Evolutionary conservation across 92 coral and sea anemone species (phyloP), one percentile per base, ranked within the genome.

Genomic region (Epizoanthus stellaris): DNA sequence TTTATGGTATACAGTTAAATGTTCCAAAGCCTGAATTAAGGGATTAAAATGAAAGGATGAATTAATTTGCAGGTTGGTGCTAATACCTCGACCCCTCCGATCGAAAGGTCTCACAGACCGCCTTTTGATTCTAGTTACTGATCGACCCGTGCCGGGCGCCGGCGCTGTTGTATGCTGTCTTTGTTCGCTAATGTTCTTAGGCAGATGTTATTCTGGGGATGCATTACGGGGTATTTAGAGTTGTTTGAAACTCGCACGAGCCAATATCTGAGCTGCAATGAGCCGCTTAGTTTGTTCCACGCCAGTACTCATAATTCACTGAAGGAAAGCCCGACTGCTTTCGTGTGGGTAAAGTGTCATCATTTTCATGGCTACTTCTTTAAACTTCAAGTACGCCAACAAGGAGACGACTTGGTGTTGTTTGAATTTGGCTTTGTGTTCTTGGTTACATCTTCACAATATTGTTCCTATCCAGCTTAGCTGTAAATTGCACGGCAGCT

Each of bases 171-270:
- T 23, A 11, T 42, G 60, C n/a, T n/a, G 4, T 62, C 83, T 79
- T 79, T 79, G 83, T 79, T 8, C 83, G 16, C 58, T 40, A 62
- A 40, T 63, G 25, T 62, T 79, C 49, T 79, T 79, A 42, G 23
- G 67, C 45, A 42, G 52, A n/a, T 59, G 53, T 63, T 63, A 23
- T 63, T 63, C 30, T 20, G 64, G 59, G 34, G 23, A 61, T 62
- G 72, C 72, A 6, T 40, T 79, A 43, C 82, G 43, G 82, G 82
- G 60, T 76, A 40, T 79, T 61, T 79, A 79, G 63, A 62, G 72
- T 79, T 79, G 72, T 7, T 34, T 42, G 23, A 57, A 40, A 7
- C n/a, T 79, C 40, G 17, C 11, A 43, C 83, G 13, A 20, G 13
- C 57, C 57, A 63, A 79, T 79, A 63, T 79, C 40, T 79, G 72